phyloP scores from a whole-genome alignment of 1,140 invertebrate species.

The Anagrus nilaparvatae region DNA sequence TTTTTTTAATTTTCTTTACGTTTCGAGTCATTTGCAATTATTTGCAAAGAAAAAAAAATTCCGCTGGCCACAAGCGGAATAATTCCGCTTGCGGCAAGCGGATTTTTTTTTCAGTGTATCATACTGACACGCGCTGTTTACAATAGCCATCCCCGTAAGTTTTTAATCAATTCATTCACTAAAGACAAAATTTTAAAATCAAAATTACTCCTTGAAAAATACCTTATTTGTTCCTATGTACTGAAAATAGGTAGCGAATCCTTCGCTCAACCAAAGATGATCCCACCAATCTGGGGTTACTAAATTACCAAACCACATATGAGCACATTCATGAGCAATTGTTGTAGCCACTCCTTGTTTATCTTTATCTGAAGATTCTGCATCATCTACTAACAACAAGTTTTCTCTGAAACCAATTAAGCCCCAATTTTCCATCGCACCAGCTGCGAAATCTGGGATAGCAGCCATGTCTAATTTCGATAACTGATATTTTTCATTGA shows the following conservation, averaged over 20 bases:
- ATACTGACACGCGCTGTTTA: too few relatives aligned
- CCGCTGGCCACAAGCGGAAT: too few relatives aligned
- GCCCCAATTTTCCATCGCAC: constrained; percentile 54
- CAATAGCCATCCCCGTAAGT: too few relatives aligned
- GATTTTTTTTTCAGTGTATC: too few relatives aligned
- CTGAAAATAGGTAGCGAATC: constrained; percentile 46
- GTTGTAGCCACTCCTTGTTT: constrained; percentile 41
- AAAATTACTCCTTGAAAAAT: not conserved
- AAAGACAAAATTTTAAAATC: too few relatives aligned
- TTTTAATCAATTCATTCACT: too few relatives aligned
- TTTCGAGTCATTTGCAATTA: too few relatives aligned
- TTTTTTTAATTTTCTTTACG: too few relatives aligned
- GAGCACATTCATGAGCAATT: constrained; percentile 53
- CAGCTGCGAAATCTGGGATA: constrained; percentile 48
- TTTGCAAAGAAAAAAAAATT: too few relatives aligned
- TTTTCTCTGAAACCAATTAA: constrained; percentile 42
- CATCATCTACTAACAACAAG: constrained; percentile 47
- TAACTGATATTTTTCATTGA: constrained; percentile 20
- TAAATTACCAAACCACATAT: constrained; percentile 51
- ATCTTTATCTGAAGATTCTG: constrained; percentile 15
- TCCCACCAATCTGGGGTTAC: constrained; percentile 47
- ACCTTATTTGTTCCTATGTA: constrained; percentile 12
- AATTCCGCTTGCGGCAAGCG: too few relatives aligned
- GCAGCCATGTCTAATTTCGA: constrained; percentile 42
- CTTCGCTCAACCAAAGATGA: constrained; percentile 56